Evolutionary conservation across 2,113 vertebrate species (phyloP).

Genomic region (Ctenodactylus gundi): DNA sequence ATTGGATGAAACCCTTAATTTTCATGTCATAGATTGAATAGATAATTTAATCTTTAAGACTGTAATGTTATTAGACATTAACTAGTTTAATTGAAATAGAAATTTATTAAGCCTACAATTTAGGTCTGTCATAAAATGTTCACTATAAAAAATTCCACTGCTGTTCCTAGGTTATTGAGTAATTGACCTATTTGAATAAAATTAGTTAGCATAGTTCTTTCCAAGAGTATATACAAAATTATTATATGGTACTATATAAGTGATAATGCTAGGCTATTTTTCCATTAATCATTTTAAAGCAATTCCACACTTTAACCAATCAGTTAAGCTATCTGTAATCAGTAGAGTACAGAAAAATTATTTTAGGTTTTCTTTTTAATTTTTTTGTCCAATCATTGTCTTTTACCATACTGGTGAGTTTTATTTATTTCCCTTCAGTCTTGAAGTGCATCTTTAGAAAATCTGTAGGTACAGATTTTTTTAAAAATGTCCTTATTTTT

Average conservation of each 20-base stretch:
- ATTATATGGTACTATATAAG: not conserved
- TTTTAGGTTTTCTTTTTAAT: conserved; percentile 42
- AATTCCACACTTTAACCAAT: conserved; percentile 16
- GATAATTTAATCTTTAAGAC: conserved; percentile 50
- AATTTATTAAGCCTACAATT: conserved; percentile 38
- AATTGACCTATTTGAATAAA: conserved; percentile 54
- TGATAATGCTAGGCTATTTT: conserved; percentile 43
- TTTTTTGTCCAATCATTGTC: not conserved
- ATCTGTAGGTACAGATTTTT: not conserved
- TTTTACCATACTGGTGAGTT: conserved; percentile 19
- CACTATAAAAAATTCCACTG: not conserved
- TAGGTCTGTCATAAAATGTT: conserved; percentile 48
- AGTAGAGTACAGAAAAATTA: not conserved
- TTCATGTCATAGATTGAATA: conserved; percentile 50
- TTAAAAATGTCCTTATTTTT: not conserved
- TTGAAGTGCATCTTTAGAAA: not conserved
- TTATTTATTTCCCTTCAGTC: not conserved
- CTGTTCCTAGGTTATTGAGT: conserved; percentile 32
- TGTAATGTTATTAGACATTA: conserved; percentile 41
- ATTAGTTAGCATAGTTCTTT: conserved; percentile 47
- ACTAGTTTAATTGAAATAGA: conserved; percentile 47
- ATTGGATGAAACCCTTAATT: conserved; percentile 42
- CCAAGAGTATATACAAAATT: conserved; percentile 19
- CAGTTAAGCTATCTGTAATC: conserved; percentile 50
- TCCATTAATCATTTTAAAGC: conserved; percentile 46